Conservation (phyloP, 2,113 vertebrate genomes). For the Takifugu bimaculatus region DNA sequence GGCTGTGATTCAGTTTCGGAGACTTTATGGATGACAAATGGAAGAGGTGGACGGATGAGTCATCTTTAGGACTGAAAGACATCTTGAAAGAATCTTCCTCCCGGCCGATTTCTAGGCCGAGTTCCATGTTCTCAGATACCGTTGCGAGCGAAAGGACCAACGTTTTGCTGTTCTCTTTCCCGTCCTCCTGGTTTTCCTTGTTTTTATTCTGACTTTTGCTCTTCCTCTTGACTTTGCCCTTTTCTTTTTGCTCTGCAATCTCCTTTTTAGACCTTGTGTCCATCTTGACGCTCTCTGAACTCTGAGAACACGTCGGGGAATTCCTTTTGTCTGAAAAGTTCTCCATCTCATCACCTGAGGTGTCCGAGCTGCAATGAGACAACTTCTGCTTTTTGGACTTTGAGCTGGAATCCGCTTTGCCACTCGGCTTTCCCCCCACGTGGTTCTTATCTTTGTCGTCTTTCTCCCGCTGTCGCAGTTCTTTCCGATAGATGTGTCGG, state of each 20-base stretch:
- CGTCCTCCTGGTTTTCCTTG: conserved; percentile 96
- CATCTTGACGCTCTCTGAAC: conserved; percentile 79
- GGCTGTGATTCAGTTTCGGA: conserved; percentile 87
- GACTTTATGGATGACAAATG: conserved; percentile 90
- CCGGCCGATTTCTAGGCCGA: conserved; percentile 80
- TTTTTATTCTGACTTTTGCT: conserved; percentile 96
- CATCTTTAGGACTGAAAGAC: conserved; percentile 94
- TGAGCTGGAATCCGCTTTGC: conserved; percentile 77
- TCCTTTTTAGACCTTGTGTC: conserved; percentile 86
- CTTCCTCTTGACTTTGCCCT: conserved; percentile 94
- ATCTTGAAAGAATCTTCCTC: conserved; percentile 95
- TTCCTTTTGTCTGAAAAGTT: conserved; percentile 81
- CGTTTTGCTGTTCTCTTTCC: conserved; percentile 89
- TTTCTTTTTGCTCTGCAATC: conserved; percentile 86
- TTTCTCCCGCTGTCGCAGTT: conserved; percentile 84
- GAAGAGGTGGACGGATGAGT: conserved; percentile 91
- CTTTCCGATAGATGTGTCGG: conserved; percentile 86
- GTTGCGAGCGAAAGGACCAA: conserved; percentile 77
- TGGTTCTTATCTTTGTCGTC: conserved; percentile 82
- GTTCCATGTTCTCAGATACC: conserved; percentile 83
- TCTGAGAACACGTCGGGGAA: conserved; percentile 79
- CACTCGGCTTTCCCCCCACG: conserved; percentile 82
- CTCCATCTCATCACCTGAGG: conserved; percentile 85
- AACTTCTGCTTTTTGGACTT: conserved; percentile 90
- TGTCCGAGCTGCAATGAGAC: conserved; percentile 88